Evolutionary conservation across 1,140 invertebrate species (phyloP).

Genomic region (Mylabris phalerata): DNA sequence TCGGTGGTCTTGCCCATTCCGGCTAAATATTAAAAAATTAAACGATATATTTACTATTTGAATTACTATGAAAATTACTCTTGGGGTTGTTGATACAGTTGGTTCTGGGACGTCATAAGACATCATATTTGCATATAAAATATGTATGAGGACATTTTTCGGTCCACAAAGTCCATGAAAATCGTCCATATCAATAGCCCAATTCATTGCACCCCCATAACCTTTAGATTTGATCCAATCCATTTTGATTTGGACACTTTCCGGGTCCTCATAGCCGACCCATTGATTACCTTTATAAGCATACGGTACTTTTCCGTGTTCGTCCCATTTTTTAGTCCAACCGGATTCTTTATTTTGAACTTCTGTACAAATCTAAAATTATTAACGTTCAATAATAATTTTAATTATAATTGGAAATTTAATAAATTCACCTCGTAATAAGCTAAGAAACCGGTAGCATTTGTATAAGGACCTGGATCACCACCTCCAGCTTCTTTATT

Average conservation of each 20-base stretch:
- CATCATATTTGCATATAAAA: constrained; percentile 66
- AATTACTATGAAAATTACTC: constrained; percentile 42
- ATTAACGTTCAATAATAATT: constrained; percentile 11
- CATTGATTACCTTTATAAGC: constrained; percentile 84
- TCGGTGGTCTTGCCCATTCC: constrained; percentile 62
- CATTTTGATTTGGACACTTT: constrained; percentile 80
- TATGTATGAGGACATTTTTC: constrained; percentile 62
- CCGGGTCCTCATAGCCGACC: constrained; percentile 83
- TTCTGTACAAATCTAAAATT: constrained; percentile 65
- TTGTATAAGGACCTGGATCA: constrained; percentile 73
- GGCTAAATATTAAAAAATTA: constrained; percentile 45
- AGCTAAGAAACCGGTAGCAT: constrained; percentile 75
- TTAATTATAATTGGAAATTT: neutral
- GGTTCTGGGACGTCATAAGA: constrained; percentile 67
- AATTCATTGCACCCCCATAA: constrained; percentile 81
- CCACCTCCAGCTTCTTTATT: constrained; percentile 84
- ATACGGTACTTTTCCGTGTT: constrained; percentile 73
- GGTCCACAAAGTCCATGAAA: constrained; percentile 70
- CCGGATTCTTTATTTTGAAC: constrained; percentile 57
- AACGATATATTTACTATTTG: neutral
- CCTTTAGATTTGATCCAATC: constrained; percentile 74
- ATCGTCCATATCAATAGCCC: constrained; percentile 86
- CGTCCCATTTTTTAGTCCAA: constrained; percentile 80
- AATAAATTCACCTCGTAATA: constrained; percentile 70
- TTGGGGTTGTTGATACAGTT: constrained; percentile 57